These are phyloP conservation scores for Netelia fuscicornis DNA, from an alignment of 2,888 invertebrate species.

Conservation along the genomic window DNA sequence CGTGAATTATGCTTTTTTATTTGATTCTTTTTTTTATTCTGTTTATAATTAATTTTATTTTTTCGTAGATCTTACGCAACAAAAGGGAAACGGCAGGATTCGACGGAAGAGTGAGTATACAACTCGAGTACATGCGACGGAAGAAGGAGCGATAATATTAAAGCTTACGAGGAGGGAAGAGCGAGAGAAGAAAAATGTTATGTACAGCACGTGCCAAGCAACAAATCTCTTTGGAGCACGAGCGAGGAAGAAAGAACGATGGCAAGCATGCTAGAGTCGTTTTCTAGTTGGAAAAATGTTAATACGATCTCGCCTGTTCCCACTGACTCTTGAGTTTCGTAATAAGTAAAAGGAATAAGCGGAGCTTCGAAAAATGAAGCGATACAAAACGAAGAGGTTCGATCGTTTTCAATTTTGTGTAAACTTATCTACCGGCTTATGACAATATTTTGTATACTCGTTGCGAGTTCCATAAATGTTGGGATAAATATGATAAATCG, in stretches of 20 bases:
- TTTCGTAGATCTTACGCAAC: neutral
- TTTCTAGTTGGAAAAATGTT: neutral
- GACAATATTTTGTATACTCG: too few relatives aligned
- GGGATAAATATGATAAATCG: too few relatives aligned
- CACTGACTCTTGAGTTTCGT: neutral
- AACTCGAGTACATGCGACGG: neutral
- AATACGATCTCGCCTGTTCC: neutral
- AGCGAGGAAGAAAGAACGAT: neutral
- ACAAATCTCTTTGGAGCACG: slow-evolving; percentile 23
- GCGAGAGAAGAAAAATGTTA: slow-evolving; percentile 1
- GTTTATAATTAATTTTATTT: neutral
- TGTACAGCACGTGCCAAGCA: neutral
- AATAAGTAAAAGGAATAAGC: neutral
- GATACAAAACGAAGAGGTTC: neutral
- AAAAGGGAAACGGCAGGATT: neutral
- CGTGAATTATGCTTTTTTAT: neutral
- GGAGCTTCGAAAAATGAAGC: neutral
- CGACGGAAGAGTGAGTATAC: slow-evolving; percentile 1
- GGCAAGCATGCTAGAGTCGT: neutral
- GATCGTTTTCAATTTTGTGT: too few relatives aligned
- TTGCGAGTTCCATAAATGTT: too few relatives aligned
- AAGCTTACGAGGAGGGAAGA: neutral
- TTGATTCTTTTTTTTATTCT: neutral
- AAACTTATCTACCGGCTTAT: too few relatives aligned
- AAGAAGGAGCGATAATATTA: slow-evolving; percentile 4